Evolutionary conservation across 2,888 invertebrate genomes (phyloP).

Genomic region (Harpalus rufipes): DNA sequence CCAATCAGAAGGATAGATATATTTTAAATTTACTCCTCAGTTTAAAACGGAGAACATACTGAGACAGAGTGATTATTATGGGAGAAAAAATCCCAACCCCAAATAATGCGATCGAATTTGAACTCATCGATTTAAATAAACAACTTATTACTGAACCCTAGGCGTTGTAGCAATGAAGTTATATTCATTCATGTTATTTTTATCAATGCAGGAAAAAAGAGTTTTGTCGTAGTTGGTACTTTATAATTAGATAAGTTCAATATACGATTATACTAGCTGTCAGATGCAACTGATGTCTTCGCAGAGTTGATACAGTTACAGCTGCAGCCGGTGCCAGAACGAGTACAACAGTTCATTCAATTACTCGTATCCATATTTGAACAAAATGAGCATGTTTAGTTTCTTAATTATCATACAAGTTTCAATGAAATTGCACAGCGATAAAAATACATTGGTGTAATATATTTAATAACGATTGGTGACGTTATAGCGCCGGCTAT

Average conservation of each 20-base stretch:
- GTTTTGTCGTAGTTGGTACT: conserved; percentile 31
- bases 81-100: too few relatives aligned
- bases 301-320: conserved; percentile 18
- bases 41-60: too few relatives aligned
- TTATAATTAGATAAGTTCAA: conserved; percentile 36
- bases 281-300: conserved; percentile 37
- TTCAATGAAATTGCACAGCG: conserved; percentile 11
- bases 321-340: background rate
- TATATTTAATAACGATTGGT: conserved; percentile 23
- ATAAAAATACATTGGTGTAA: conserved; percentile 33
- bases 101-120: too few relatives aligned
- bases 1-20: too few relatives aligned
- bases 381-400: background rate
- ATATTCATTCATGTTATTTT: conserved; percentile 3
- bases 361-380: background rate
- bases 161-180: background rate
- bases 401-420: conserved; percentile 8
- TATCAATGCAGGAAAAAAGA: background rate
- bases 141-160: too few relatives aligned
- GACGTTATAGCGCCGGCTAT: background rate
- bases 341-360: conserved; percentile 25
- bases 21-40: too few relatives aligned
- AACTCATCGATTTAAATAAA: too few relatives aligned
- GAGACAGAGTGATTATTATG: too few relatives aligned
- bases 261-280: conserved; percentile 35